Base-by-base conservation (phyloP, 2,888 invertebrate genomes). In the Drosophila recens region DNA sequence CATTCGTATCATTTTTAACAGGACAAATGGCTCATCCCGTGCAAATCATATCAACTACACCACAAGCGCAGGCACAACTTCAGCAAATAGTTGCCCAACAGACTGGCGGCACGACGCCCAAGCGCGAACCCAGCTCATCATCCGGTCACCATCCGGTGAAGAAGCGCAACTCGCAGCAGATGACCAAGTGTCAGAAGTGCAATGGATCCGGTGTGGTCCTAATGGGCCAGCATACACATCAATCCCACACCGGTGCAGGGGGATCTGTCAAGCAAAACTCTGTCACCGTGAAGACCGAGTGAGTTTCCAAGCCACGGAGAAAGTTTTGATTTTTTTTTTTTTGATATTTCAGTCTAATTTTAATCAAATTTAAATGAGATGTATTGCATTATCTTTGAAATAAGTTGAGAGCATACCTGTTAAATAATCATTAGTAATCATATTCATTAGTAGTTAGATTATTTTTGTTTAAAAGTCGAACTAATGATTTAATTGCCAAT, bases 101-200 rank as follows among this genome's bases (percentile, higher is more conserved):
- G 45, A 82, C 88, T 4, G 81, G 82, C 33, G 82, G 77, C 15
- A 73, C 83, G 30, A 82, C 73, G 34, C 72, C 88, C 17, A 90
- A 90, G 23, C 78, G 90, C 2, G 90, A 90, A 65, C 75, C 75
- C 33, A 76, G 71, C 40, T 58, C 70, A 20, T 52, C 94, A 4
- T 42, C 94, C 4, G 94, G 94, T 4, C 95, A 95, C 80, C 96
- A 97, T 94, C 96, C 97, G 67, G 97, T 97, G 36, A 97, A 97
- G 92, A 95, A 96, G 91, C 95, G 97, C 92, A 97, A 96, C 80
- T 94, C 97, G 71, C 96, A 97, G 20, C 92, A 92, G 59, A 96
- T 97, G 56, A 96, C 97, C 23, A 97, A 97, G 91, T 97, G 97
- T 91, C 96, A 97, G 84, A 97, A 97, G 92, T 97, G 97, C 91